Evolutionary conservation across 1,140 invertebrate genomes (phyloP), one percentile per base, ranked within the genome.

Genomic region (Drosophila biarmipes): DNA sequence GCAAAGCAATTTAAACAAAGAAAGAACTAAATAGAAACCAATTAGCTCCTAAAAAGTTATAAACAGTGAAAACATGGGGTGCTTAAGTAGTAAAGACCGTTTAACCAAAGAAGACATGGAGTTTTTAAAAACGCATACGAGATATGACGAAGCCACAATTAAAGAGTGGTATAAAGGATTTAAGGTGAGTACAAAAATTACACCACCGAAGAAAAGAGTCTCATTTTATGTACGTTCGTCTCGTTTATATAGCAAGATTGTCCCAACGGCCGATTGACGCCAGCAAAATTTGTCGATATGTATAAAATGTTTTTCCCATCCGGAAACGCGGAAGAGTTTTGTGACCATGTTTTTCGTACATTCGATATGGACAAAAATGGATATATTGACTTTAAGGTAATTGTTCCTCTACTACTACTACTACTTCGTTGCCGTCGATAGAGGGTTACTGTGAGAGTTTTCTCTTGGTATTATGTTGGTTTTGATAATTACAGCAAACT

Each of bases 221-320:
- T 81, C 27, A 67, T 77, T 66, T 46, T 51, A 59, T 61, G 37
- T 45, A n/a, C 43, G 21, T 54, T 58, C 40, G 24, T 59, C 46
- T 67, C 17, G 54, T 66, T 55, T 58, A 31, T 96, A 73, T 95
- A 99, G 98, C 97, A 99, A 98, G 99, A 99, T 93, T 99, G 98
- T 94, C 99, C 99, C 14, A 98, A 99, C 92, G 99, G 99, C 64
- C 95, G 98, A 92, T 93, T 99, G 86, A 99, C 98, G 43, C 98
- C 98, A 53, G 97, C 97, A 56, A 99, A 99, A 94, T 99, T 99
- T 93, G 97, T 99, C 87, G 98, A 99, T 93, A 99, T 99, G 96
- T 99, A 99, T 94, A 99, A 98, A 95, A 98, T 98, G 96, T 98
- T 99, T 94, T 99, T 99, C 93, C 98, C 98, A 11, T 98, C 97